A percentile compares a stretch with the other conserved stretches of the same genome.
These are phyloP conservation scores for Meriones unguiculatus DNA, from an alignment of 2,113 vertebrate genomes.

Conservation along the genomic window DNA sequence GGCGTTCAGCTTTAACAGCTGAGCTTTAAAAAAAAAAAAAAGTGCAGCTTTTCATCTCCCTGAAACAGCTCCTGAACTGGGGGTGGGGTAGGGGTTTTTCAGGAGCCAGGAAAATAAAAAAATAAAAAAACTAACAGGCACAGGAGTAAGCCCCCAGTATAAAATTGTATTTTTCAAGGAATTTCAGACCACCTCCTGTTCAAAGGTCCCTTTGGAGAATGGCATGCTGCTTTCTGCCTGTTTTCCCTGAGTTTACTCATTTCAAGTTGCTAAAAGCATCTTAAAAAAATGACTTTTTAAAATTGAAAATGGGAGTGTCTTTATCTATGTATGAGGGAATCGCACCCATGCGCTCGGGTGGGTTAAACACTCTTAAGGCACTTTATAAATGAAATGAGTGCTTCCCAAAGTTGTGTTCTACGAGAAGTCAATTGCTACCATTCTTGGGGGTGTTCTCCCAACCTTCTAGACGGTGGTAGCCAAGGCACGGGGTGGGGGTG, in stretches of 20 bases:
- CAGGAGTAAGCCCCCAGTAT: background rate
- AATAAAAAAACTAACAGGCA: background rate
- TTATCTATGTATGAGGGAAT: background rate
- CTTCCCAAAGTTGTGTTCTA: slow-evolving; percentile 64
- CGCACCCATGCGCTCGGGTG: background rate
- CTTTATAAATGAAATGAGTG: slow-evolving; percentile 66
- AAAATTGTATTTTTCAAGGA: slow-evolving; percentile 74
- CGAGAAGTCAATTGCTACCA: slow-evolving; percentile 58
- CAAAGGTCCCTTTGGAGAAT: slow-evolving; percentile 75
- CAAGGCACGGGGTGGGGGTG: no score
- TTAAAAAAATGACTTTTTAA: background rate
- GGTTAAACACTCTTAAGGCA: slow-evolving; percentile 32
- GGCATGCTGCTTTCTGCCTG: slow-evolving; percentile 59
- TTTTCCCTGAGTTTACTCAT: slow-evolving; percentile 55
- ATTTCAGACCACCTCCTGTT: slow-evolving; percentile 70
- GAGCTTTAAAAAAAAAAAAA: slow-evolving; percentile 85
- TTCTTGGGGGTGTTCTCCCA: background rate
- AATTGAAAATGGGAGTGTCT: background rate
- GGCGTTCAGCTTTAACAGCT: slow-evolving; percentile 88
- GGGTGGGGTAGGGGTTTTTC: slow-evolving; percentile 26
- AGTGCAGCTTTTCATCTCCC: slow-evolving; percentile 86
- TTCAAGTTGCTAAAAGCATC: slow-evolving; percentile 39
- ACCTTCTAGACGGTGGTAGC: slow-evolving; percentile 42
- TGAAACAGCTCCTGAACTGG: slow-evolving; percentile 84
- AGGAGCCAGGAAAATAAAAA: background rate